Conservation (phyloP, 2,888 invertebrate genomes). For the Trissoscelio sp. region DNA sequence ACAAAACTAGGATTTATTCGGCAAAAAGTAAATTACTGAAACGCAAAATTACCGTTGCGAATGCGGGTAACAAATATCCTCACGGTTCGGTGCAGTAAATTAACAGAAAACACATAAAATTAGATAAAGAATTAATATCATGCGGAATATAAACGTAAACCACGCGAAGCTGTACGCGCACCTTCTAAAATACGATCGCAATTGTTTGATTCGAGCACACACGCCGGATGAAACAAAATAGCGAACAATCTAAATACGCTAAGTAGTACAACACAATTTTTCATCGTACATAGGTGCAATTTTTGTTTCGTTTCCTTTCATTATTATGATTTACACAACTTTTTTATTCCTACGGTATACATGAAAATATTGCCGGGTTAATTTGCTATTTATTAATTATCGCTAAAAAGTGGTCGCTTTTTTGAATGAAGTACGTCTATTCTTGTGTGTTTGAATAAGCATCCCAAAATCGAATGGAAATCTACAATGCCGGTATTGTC, state of each 20-base stretch:
- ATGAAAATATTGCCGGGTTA: neutral
- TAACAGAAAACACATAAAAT: constrained; percentile 28
- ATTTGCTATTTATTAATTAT: neutral
- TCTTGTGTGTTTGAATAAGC: constrained; percentile 1
- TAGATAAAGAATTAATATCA: constrained; percentile 29
- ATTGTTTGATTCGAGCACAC: constrained; percentile 28
- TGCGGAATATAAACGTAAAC: constrained; percentile 2
- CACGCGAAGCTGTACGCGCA: constrained; percentile 3
- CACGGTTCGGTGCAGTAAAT: constrained; percentile 10
- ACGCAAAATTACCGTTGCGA: neutral
- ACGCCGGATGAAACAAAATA: neutral
- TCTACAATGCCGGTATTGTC: constrained; percentile 26
- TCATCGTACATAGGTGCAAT: constrained; percentile 3
- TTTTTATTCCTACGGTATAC: neutral
- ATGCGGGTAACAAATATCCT: neutral
- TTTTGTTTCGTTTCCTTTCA: constrained; percentile 20
- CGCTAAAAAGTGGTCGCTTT: neutral
- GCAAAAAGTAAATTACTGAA: neutral
- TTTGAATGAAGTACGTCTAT: neutral
- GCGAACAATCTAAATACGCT: constrained; percentile 17
- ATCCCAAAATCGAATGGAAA: neutral
- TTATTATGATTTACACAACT: constrained; percentile 12
- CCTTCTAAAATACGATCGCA: constrained; percentile 19
- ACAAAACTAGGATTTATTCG: no score
- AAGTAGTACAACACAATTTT: constrained; percentile 26